These are phyloP conservation scores for Agriopis marginaria DNA, from an alignment of 2,888 invertebrate genomes.

Conservation along the genomic window DNA sequence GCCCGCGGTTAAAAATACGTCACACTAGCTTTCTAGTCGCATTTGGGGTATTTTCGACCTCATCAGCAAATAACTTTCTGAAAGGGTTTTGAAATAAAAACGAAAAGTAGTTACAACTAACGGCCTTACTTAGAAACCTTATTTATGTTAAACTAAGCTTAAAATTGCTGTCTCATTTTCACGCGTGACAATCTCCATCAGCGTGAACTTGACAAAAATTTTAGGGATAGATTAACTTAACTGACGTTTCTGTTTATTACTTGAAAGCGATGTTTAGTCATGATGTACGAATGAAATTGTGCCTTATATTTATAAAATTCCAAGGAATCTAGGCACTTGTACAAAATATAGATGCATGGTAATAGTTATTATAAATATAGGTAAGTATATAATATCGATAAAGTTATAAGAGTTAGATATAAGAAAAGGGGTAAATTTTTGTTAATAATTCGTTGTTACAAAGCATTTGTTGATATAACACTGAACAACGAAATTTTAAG, in stretches of 20 bases:
- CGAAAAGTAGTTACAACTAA: not conserved
- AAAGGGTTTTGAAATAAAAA: not conserved
- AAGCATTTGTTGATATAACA: conserved; percentile 42
- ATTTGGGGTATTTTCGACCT: too few relatives aligned
- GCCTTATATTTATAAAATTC: conserved; percentile 38
- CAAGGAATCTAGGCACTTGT: conserved; percentile 36
- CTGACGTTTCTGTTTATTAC: not conserved
- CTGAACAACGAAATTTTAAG: conserved; percentile 32
- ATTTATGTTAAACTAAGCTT: too few relatives aligned
- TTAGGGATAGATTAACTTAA: too few relatives aligned
- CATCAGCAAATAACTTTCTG: not conserved
- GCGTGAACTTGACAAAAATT: too few relatives aligned
- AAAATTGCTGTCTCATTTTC: too few relatives aligned
- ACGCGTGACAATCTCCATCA: too few relatives aligned
- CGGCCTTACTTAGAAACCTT: too few relatives aligned
- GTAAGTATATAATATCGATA: conserved; percentile 1
- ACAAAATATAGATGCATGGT: conserved; percentile 36
- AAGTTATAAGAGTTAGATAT: conserved; percentile 4
- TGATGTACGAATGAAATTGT: conserved; percentile 34
- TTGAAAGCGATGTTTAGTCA: conserved; percentile 32
- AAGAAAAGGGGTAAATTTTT: conserved; percentile 16
- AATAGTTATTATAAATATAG: conserved; percentile 24
- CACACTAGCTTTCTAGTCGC: not conserved
- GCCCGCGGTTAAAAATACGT: not conserved
- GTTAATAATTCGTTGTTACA: conserved; percentile 28